phyloP scores from a whole-genome alignment of 2,797 vertebrate genomes.

The Emys orbicularis region DNA sequence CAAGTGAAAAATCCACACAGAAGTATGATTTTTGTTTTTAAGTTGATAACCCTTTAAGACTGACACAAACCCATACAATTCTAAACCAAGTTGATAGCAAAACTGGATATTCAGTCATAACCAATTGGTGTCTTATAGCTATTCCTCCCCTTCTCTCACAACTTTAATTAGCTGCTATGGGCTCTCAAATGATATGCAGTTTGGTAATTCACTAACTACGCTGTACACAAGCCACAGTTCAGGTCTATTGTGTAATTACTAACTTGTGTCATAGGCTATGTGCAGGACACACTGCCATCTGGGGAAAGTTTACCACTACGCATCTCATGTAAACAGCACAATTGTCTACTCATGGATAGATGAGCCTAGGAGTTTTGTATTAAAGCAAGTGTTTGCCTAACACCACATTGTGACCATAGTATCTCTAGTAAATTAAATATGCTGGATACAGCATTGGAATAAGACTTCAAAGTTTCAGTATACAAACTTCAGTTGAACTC shows the following conservation, averaged over 20 bases:
- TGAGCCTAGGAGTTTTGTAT: not conserved
- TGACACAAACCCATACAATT: fast-evolving
- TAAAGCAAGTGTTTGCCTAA: not conserved
- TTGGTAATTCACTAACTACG: fast-evolving
- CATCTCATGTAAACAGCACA: not conserved
- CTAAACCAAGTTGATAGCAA: not conserved
- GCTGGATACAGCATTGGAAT: fast-evolving
- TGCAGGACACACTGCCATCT: not conserved
- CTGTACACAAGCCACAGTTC: not conserved
- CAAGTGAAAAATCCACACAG: not conserved
- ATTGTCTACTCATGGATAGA: not conserved
- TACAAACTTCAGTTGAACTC: not conserved
- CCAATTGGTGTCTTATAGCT: fast-evolving
- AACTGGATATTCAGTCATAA: fast-evolving
- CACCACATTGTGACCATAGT: not conserved
- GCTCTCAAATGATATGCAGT: not conserved
- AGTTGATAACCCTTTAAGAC: not conserved
- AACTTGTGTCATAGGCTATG: not conserved
- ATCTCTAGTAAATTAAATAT: not conserved
- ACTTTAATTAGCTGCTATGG: not conserved
- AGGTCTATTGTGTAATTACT: not conserved
- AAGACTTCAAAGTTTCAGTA: not conserved
- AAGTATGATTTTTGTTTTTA: not conserved
- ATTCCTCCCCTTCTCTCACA: not conserved
- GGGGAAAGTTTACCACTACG: not conserved